Percentiles rank a stretch among this genome's conserved stretches.
Evolutionary conservation across 2,797 vertebrate genomes (phyloP).

Genomic region (Danio kyathit): DNA sequence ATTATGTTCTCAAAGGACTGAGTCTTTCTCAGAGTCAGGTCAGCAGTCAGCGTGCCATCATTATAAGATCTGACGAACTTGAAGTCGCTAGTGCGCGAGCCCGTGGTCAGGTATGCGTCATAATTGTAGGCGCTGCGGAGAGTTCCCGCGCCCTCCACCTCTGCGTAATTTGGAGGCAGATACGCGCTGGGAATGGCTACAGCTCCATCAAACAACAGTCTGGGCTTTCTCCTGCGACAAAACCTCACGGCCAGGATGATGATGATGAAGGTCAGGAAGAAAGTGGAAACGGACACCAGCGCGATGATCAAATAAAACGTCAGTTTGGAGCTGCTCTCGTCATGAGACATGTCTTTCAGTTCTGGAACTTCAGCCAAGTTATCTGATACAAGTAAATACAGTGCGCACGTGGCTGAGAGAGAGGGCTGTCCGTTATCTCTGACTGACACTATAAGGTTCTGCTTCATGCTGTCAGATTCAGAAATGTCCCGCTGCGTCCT

Average conservation of each 20-base stretch:
- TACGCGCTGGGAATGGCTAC: not conserved
- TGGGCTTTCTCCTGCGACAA: too few species aligned
- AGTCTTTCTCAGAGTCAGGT: slow-evolving; percentile 47
- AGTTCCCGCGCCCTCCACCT: not conserved
- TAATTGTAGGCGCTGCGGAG: too few species aligned
- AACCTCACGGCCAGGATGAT: not conserved
- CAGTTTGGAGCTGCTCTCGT: slow-evolving; percentile 11
- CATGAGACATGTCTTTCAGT: slow-evolving; percentile 5
- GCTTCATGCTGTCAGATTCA: not conserved
- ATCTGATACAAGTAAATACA: slow-evolving; percentile 18
- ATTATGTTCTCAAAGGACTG: not conserved
- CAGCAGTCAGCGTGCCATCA: slow-evolving; percentile 48
- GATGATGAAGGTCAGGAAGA: slow-evolving; percentile 17
- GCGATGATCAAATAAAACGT: slow-evolving; percentile 24
- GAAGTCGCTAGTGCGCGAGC: slow-evolving; percentile 63
- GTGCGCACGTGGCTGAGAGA: not conserved
- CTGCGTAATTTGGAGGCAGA: not conserved
- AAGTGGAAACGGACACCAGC: slow-evolving; percentile 6
- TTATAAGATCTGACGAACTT: slow-evolving; percentile 66
- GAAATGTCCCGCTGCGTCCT: slow-evolving; percentile 17
- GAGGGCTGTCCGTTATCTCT: too few species aligned
- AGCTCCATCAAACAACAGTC: not conserved
- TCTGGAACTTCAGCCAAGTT: slow-evolving; percentile 22
- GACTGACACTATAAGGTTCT: too few species aligned
- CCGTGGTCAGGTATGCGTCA: too few species aligned